These are phyloP conservation scores for Psilopsiagon aymara DNA, from an alignment of 2,113 vertebrate genomes.

Conservation along the genomic window DNA sequence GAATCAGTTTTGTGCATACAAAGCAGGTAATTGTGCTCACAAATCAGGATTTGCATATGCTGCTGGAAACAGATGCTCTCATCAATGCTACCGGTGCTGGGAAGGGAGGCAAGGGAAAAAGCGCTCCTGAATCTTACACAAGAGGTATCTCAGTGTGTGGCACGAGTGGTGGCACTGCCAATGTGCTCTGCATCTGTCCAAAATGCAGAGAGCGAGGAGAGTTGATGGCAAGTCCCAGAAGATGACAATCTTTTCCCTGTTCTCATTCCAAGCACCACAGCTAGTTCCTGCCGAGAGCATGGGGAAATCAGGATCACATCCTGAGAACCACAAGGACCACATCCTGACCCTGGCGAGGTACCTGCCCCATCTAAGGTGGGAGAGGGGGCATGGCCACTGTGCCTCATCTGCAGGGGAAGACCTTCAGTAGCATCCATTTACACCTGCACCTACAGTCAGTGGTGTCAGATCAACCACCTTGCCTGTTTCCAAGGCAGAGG, in stretches of 20 bases:
- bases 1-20: constrained; percentile 59
- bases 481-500: not conserved
- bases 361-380: not conserved
- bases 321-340: not conserved
- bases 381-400: fast-evolving
- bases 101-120: not conserved
- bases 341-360: fast-evolving
- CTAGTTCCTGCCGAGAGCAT: not conserved
- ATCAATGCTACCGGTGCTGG: not conserved
- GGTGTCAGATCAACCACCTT: not conserved
- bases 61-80: not conserved
- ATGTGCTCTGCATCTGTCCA: not conserved
- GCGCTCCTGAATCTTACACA: not conserved
- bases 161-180: fast-evolving
- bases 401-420: not conserved
- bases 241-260: not conserved
- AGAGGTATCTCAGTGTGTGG: not conserved
- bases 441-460: not conserved
- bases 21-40: constrained; percentile 61
- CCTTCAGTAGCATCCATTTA: not conserved
- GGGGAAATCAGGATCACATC: not conserved
- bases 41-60: constrained; percentile 55
- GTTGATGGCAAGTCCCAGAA: not conserved
- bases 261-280: not conserved
- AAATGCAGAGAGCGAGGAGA: not conserved